A percentile compares a stretch with the other conserved stretches of the same genome.
These are phyloP conservation scores for Hystrix brachyura DNA, from an alignment of 2,113 vertebrate species.

Conservation along the genomic window DNA sequence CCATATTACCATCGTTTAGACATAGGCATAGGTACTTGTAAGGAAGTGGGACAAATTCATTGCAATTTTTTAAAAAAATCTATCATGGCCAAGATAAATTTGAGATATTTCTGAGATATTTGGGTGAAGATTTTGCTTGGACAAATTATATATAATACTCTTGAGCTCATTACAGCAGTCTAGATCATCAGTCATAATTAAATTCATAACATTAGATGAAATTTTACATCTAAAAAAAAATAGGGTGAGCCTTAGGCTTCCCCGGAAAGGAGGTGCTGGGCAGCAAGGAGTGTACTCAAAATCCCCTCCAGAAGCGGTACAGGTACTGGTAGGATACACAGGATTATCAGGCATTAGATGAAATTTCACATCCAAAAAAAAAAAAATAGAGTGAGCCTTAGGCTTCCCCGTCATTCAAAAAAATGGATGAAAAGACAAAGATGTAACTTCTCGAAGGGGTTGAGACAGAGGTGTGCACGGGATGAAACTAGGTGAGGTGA, in stretches of 20 bases:
- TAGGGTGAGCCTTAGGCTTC: neutral
- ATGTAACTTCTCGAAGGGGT: neutral
- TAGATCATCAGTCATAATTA: neutral
- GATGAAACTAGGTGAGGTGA: neutral
- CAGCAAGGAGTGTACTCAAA: neutral
- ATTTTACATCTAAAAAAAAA: neutral
- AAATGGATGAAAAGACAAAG: neutral
- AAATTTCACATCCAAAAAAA: neutral
- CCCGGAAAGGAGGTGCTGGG: neutral
- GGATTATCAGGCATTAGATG: neutral
- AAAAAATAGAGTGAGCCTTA: neutral
- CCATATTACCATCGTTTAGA: neutral
- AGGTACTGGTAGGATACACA: neutral
- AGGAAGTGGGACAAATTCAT: neutral
- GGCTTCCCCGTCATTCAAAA: neutral
- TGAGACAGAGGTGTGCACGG: neutral
- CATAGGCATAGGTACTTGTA: neutral
- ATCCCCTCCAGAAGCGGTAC: neutral
- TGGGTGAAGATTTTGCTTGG: neutral
- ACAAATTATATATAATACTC: neutral
- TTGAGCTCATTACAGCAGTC: neutral
- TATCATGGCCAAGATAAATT: neutral
- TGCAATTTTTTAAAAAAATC: neutral
- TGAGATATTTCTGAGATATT: neutral
- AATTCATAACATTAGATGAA: neutral